phyloP scores from a whole-genome alignment of 1,140 invertebrate species.

The Euborellia annulipes region DNA sequence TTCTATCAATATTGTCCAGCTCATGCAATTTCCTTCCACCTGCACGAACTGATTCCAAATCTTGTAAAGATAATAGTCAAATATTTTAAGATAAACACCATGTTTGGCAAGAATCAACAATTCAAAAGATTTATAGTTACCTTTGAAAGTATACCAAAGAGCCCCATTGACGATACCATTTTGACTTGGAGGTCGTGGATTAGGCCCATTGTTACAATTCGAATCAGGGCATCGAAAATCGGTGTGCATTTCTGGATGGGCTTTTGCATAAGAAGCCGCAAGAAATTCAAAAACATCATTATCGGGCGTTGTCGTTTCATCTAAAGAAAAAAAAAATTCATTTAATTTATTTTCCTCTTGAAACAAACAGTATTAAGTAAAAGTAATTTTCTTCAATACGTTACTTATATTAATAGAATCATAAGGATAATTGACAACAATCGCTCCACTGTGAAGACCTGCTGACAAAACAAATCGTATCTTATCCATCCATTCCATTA shows the following conservation, averaged over 20 bases:
- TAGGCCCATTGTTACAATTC: too few relatives aligned
- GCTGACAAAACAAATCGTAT: conserved; percentile 35
- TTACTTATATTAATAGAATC: conserved; percentile 21
- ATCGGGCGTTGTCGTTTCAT: conserved; percentile 44
- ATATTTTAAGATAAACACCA: too few relatives aligned
- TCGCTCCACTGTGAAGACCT: conserved; percentile 37
- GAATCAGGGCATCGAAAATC: conserved; percentile 26
- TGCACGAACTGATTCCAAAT: too few relatives aligned
- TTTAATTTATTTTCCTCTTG: too few relatives aligned
- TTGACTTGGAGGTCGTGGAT: conserved; percentile 4
- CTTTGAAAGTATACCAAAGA: conserved; percentile 37
- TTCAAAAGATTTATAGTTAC: conserved; percentile 22
- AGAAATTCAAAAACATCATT: conserved; percentile 47
- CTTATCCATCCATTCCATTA: conserved; percentile 28
- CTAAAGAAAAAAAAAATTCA: too few relatives aligned
- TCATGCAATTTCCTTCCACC: too few relatives aligned
- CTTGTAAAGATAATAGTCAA: too few relatives aligned
- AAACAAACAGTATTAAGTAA: too few relatives aligned
- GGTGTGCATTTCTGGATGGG: conserved; percentile 31
- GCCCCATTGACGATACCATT: conserved; percentile 45
- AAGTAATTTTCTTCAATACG: conserved; percentile 4
- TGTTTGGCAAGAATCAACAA: too few relatives aligned
- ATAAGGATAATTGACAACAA: conserved; percentile 38
- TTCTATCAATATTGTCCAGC: too few relatives aligned
- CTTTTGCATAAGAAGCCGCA: conserved; percentile 39